Evolutionary conservation across 2,888 invertebrate genomes (phyloP).

Genomic region (Shargacucullia verbasci): DNA sequence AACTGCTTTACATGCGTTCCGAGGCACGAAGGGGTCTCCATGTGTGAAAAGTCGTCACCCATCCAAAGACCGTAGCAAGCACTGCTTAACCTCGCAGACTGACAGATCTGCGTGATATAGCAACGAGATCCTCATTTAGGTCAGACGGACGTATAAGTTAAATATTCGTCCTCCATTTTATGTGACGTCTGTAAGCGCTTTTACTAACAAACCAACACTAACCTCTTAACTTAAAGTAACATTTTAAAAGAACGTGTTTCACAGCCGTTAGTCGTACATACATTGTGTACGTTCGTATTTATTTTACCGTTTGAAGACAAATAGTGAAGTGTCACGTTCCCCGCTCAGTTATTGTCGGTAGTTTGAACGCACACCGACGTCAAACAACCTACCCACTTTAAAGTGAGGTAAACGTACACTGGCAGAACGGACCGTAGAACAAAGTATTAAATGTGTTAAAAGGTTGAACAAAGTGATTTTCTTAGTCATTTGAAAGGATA

Average conservation of each 20-base stretch:
- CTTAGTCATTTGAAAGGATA: too few relatives aligned
- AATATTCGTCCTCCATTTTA: too few relatives aligned
- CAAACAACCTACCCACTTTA: conserved; percentile 42
- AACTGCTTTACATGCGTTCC: too few relatives aligned
- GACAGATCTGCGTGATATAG: too few relatives aligned
- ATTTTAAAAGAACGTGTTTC: conserved; percentile 22
- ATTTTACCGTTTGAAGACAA: conserved; percentile 29
- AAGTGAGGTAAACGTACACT: conserved; percentile 29
- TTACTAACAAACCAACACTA: too few relatives aligned
- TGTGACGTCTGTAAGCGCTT: background rate
- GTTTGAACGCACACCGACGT: conserved; percentile 22
- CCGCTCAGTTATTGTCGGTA: background rate
- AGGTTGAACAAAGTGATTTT: too few relatives aligned
- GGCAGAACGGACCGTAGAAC: conserved; percentile 16
- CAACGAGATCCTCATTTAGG: too few relatives aligned
- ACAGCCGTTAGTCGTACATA: conserved; percentile 7
- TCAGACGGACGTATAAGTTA: too few relatives aligned
- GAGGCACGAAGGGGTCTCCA: too few relatives aligned
- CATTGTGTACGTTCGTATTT: conserved; percentile 14
- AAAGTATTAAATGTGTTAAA: conserved; percentile 10
- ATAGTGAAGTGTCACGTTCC: conserved; percentile 25
- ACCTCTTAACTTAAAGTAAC: conserved; percentile 9
- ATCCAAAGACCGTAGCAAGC: too few relatives aligned
- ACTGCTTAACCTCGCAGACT: too few relatives aligned
- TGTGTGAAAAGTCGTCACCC: too few relatives aligned